Base-by-base conservation (phyloP, 2,888 invertebrate genomes). In the Morpho helenor region DNA sequence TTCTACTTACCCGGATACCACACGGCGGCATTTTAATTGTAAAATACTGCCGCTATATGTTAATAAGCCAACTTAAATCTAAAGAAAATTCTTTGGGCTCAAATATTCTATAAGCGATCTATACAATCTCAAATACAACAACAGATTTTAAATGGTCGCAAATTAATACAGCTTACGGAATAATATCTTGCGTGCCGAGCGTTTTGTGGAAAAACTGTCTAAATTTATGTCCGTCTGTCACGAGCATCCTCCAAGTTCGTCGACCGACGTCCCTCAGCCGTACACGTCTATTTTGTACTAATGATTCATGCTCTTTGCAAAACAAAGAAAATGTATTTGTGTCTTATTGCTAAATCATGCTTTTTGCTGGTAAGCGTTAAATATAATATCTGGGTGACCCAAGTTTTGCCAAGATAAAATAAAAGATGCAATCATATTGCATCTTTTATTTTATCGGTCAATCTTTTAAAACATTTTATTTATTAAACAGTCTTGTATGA, bases 261-360 rank as follows among this genome's bases (percentile, higher is more conserved):
- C 66, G 71, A 53, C 68, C 71, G 63, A 49, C 50, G 64, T 57
- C 60, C 56, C 62, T 57, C 57, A 55, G 56, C 48, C 55, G 52
- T 63, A 59, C 58, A 52, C 49, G 62, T 63, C 69, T 71, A 71
- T 71, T 71, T 70, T 60, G 52, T 70, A 64, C 57, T 55, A 57
- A 60, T 72, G 71, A 71, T 61, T 71, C 71, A 70, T 57, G 42
- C 46, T 51, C 57, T 57, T 56, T 46, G 52, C 52, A 8, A 50
- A 53, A 60, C 61, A 66, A 65, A 64, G 66, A 64, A 63, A 57
- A 55, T 53, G 51, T 47, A 47, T 47, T 51, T 48, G 44, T 23
- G 44, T 41, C 22, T 23, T 31, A 40, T 60, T 52, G 52, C 53
- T 39, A 53, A 53, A 46, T 41, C 9, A 9, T 41, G 7, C 7